Evolutionary conservation across 2,797 vertebrate genomes (phyloP), one percentile per base, ranked within the genome.

Genomic region (Ispidina lecontei): DNA sequence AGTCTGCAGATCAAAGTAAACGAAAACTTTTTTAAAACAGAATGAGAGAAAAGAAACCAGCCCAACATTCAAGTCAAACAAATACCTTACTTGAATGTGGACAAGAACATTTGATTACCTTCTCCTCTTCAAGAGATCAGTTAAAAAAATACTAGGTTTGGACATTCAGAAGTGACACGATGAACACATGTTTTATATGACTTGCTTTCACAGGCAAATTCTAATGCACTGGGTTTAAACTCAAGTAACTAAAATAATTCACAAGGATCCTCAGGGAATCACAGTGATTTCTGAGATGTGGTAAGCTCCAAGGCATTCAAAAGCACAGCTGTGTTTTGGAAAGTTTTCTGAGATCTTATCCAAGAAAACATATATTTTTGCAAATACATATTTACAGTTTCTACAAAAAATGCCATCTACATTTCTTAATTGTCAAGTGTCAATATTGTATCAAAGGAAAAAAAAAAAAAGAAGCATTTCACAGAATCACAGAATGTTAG

Each of bases 151-250:
- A 77, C 25, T 41, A 10, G 4, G 1, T 91, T 76, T 58, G 39
- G 43, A 92, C 39, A 74, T 71, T 77, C n/a, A 83, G 35, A 76
- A 94, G 62, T 41, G 69, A 91, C 69, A 69, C 1, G 2, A 3
- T 64, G 60, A 89, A 89, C 82, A 77, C 22, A 9, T 82, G 69
- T 77, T 91, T 91, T 82, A 14, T n/a, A 79, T 87, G 91, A 86
- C 33, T 82, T 71, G 20, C 39, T 72, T 89, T 83, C 58, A 85
- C 37, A 83, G 54, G 25, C 35, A 68, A 11, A 3, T 62, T 80
- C 51, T 80, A 71, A 73, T 1, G 4, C 21, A 65, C 23, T 55
- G 17, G 26, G 23, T 86, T 87, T 81, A 77, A 85, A 92, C 80
- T 12, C 46, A 87, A 77, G 55, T 37, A 89, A 70, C 47, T 63